phyloP scores from a whole-genome alignment of 2,888 invertebrate species.

The Caenorhabditis wallacei region DNA sequence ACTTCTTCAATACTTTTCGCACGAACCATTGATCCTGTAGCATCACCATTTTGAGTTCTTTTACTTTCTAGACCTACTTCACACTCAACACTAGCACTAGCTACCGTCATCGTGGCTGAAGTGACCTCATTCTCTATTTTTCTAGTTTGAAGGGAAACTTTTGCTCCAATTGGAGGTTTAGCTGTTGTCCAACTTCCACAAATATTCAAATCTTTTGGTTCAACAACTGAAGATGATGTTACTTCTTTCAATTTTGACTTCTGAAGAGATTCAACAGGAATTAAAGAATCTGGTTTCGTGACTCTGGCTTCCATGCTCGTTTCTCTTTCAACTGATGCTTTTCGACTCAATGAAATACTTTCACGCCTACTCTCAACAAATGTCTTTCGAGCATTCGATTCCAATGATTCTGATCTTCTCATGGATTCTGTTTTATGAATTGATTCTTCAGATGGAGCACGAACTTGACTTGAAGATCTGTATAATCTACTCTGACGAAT shows the following conservation, averaged over 20 bases:
- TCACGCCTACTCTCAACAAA: constrained; percentile 25
- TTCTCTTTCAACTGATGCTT: constrained; percentile 45
- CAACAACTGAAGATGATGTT: constrained; percentile 15
- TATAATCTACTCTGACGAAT: constrained; percentile 48
- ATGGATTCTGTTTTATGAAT: constrained; percentile 27
- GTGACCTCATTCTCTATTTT: constrained; percentile 57
- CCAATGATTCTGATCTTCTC: constrained; percentile 48
- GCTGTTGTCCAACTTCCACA: constrained; percentile 46
- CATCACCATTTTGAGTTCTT: constrained; percentile 36
- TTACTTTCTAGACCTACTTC: constrained; percentile 56
- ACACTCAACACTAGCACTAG: constrained; percentile 53
- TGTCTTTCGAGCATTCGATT: constrained; percentile 35
- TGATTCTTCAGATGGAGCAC: constrained; percentile 59
- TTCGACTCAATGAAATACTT: constrained; percentile 43
- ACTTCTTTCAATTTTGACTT: constrained; percentile 15
- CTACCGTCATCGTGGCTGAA: constrained; percentile 50
- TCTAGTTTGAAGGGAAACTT: constrained; percentile 34
- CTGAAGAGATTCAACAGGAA: constrained; percentile 35
- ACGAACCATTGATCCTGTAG: constrained; percentile 54
- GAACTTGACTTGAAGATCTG: constrained; percentile 49
- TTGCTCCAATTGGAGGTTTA: constrained; percentile 43
- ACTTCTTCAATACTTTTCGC: constrained; percentile 63
- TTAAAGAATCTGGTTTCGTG: constrained; percentile 1
- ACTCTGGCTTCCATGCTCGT: constrained; percentile 53
- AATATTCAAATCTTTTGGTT: constrained; percentile 23